Conservation (phyloP, 2,888 invertebrate species). For the Lamellibrachia satsuma region DNA sequence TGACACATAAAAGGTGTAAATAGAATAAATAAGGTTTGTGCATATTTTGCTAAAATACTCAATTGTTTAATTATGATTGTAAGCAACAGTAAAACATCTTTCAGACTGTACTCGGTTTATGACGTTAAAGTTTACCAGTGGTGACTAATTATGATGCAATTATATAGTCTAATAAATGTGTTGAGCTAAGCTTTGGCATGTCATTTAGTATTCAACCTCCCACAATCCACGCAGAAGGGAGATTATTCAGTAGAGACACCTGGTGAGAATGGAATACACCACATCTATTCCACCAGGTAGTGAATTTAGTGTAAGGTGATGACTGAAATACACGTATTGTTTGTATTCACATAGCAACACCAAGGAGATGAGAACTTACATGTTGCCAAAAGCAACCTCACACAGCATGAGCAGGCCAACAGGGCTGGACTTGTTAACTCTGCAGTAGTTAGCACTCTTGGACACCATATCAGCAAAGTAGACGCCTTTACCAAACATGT, state of each 20-base stretch:
- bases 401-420: slow-evolving; percentile 89
- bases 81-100: too few relatives aligned
- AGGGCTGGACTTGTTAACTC: slow-evolving; percentile 75
- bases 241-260: not conserved
- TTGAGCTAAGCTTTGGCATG: not conserved
- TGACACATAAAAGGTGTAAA: too few relatives aligned
- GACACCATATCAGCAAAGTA: slow-evolving; percentile 99
- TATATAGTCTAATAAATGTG: slow-evolving; percentile 32
- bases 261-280: not conserved
- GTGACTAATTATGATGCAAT: not conserved
- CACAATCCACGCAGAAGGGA: not conserved
- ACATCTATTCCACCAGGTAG: too few relatives aligned
- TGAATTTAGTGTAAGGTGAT: too few relatives aligned
- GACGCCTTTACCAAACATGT: slow-evolving; percentile 96
- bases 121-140: not conserved
- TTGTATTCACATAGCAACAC: too few relatives aligned
- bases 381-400: slow-evolving; percentile 92
- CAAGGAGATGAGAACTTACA: slow-evolving; percentile 71
- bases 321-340: too few relatives aligned
- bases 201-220: not conserved
- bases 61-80: too few relatives aligned
- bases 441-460: slow-evolving; percentile 97
- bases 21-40: too few relatives aligned
- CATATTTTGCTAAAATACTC: too few relatives aligned
- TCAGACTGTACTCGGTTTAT: too few relatives aligned